Evolutionary conservation across 1,140 invertebrate genomes (phyloP).

Genomic region (Heliconius hewitsoni): DNA sequence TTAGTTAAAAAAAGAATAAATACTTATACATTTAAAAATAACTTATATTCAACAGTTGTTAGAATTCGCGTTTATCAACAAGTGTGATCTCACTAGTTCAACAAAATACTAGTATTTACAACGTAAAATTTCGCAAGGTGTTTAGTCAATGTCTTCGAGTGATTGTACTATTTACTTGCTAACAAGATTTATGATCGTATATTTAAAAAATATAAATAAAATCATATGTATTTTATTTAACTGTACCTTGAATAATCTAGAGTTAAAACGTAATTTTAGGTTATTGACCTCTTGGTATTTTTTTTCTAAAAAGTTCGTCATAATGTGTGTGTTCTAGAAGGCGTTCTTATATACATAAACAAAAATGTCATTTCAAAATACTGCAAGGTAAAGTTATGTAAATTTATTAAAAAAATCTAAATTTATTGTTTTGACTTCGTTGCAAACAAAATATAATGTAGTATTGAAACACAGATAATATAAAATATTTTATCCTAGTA

Average conservation of each 20-base stretch:
- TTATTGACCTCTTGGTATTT: neutral
- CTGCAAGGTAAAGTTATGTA: too few species aligned
- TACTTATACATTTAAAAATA: neutral
- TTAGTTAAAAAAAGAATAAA: neutral
- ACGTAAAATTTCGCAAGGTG: conserved; percentile 23
- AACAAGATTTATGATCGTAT: neutral
- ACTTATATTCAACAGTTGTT: neutral
- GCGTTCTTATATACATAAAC: neutral
- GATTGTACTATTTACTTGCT: conserved; percentile 15
- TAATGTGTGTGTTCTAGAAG: neutral
- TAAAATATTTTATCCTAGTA: too few species aligned
- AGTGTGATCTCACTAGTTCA: neutral
- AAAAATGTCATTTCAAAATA: too few species aligned
- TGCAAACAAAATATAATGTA: too few species aligned
- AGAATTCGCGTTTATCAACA: neutral
- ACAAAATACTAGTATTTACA: conserved; percentile 7
- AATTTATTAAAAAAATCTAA: too few species aligned
- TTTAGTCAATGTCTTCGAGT: conserved; percentile 26
- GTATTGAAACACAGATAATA: too few species aligned
- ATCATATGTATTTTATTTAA: neutral
- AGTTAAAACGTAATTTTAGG: neutral
- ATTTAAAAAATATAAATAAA: neutral
- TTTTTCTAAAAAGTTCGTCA: neutral
- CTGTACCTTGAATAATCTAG: neutral
- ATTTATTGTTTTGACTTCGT: too few species aligned